phyloP scores from a whole-genome alignment of 2,113 vertebrate species.

The Nansenia antarctica region DNA sequence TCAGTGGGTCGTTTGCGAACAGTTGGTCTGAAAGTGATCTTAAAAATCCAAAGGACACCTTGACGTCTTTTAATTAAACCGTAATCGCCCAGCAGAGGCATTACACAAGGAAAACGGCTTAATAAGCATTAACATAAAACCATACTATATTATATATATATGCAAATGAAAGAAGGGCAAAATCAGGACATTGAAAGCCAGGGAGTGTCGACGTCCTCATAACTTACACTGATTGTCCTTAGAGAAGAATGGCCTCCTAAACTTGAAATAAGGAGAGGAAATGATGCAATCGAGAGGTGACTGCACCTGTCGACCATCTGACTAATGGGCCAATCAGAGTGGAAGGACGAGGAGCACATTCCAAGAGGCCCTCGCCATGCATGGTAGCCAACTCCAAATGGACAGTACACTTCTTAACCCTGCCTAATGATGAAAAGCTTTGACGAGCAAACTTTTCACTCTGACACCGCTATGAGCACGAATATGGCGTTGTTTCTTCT shows the following conservation, averaged over 20 bases:
- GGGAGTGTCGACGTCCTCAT: conserved; percentile 24
- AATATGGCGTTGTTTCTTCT: too few species aligned
- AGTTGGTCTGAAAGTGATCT: conserved; percentile 61
- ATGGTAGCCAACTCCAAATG: conserved; percentile 1
- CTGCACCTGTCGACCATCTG: conserved; percentile 63
- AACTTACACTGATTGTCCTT: conserved; percentile 63
- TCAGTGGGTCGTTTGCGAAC: conserved; percentile 50
- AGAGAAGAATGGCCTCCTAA: conserved; percentile 48
- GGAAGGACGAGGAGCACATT: conserved; percentile 59
- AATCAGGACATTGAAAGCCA: conserved; percentile 44
- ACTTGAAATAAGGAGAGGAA: conserved; percentile 54
- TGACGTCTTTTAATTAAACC: conserved; percentile 57
- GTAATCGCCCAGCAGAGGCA: conserved; percentile 42
- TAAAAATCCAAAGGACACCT: conserved; percentile 63
- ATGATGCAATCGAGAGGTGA: conserved; percentile 41
- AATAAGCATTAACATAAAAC: conserved; percentile 67
- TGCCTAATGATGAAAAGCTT: neutral
- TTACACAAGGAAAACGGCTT: conserved; percentile 24
- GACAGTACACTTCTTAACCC: neutral
- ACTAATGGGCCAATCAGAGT: conserved; percentile 66
- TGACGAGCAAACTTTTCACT: neutral
- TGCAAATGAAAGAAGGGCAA: conserved; percentile 60
- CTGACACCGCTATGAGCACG: neutral
- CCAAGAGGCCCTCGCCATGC: neutral
- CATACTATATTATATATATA: conserved; percentile 57